phyloP scores from a whole-genome alignment of 1,140 invertebrate species.

The Neodiprion lecontei region DNA sequence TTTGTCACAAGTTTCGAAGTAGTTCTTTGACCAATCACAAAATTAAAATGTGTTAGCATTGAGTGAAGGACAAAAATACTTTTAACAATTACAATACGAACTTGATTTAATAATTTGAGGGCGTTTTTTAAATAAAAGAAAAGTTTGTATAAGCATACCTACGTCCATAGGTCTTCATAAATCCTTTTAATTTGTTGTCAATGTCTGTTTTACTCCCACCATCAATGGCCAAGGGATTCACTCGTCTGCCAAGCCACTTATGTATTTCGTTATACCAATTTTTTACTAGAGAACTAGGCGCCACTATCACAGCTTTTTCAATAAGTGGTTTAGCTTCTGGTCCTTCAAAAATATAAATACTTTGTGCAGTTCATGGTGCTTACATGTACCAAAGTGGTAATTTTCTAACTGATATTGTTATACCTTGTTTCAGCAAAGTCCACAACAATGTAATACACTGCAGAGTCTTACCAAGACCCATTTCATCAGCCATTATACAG shows the following conservation, averaged over 20 bases:
- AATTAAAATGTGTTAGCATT: no score
- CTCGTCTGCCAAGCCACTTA: slow-evolving; percentile 91
- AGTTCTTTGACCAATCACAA: no score
- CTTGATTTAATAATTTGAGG: background rate
- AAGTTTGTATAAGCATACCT: slow-evolving; percentile 26
- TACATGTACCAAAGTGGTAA: background rate
- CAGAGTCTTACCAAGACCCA: slow-evolving; percentile 96
- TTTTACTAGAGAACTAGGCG: slow-evolving; percentile 96
- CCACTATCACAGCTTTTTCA: slow-evolving; percentile 93
- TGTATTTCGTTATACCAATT: slow-evolving; percentile 99
- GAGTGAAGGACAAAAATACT: background rate
- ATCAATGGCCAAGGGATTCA: slow-evolving; percentile 90
- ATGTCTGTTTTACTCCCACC: slow-evolving; percentile 89
- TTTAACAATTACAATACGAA: background rate
- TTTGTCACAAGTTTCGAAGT: no score
- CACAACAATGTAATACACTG: slow-evolving; percentile 98
- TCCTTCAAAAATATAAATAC: slow-evolving; percentile 44
- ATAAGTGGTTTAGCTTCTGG: slow-evolving; percentile 86
- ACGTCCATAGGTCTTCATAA: slow-evolving; percentile 67
- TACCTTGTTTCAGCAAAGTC: slow-evolving; percentile 87
- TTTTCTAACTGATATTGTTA: slow-evolving; percentile 11
- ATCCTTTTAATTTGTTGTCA: slow-evolving; percentile 81
- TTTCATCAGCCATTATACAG: slow-evolving; percentile 99
- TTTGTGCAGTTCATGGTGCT: no score
- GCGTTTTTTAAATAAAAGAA: background rate